Evolutionary conservation across 2,888 invertebrate species (phyloP).

Genomic region (Meta bourneti): DNA sequence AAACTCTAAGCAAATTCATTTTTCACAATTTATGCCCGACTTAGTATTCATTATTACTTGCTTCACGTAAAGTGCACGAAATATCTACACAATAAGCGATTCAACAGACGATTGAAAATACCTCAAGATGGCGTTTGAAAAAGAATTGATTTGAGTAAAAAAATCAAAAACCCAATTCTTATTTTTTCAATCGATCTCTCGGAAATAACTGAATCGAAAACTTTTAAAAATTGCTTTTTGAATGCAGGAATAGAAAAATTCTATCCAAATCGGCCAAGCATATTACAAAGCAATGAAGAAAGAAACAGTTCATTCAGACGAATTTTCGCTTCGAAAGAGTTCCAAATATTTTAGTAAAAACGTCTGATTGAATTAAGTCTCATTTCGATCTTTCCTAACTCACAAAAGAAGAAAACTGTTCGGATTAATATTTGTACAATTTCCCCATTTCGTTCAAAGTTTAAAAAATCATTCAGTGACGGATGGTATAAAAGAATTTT

Average conservation of each 20-base stretch:
- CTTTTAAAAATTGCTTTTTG: constrained; percentile 5
- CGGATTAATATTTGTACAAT: not conserved
- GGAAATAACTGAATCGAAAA: constrained; percentile 19
- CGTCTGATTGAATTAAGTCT: not conserved
- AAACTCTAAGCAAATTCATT: not conserved
- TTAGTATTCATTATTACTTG: not conserved
- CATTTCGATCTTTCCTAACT: not conserved
- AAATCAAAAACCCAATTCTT: not conserved
- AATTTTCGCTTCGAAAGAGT: constrained; percentile 33
- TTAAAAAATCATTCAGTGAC: not conserved
- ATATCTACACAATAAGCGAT: not conserved
- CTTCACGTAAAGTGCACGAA: not conserved
- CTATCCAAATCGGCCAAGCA: not conserved
- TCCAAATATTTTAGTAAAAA: constrained; percentile 16
- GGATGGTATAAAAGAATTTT: not conserved
- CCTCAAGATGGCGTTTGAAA: not conserved
- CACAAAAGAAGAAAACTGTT: not conserved
- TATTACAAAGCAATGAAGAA: constrained; percentile 6
- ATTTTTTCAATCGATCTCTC: constrained; percentile 3
- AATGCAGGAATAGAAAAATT: not conserved
- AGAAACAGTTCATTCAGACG: constrained; percentile 15
- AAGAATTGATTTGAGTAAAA: not conserved
- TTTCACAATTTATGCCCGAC: not conserved
- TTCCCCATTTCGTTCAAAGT: not conserved
- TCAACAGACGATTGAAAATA: not conserved